These are phyloP conservation scores for Lordiphosa stackelbergi DNA, from an alignment of 1,140 invertebrate species.

Conservation along the genomic window DNA sequence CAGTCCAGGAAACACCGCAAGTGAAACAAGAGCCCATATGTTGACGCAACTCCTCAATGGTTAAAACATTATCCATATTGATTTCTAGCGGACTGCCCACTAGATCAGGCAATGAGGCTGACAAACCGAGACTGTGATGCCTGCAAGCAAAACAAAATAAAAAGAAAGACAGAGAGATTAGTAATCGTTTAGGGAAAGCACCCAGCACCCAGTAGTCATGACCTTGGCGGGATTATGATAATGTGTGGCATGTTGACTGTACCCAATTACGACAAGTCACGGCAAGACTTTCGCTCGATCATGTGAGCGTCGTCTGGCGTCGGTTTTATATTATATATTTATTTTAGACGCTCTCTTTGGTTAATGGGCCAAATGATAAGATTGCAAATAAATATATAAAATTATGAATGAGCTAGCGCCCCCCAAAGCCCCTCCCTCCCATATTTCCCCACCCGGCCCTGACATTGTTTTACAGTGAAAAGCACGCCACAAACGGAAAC, in stretches of 20 bases:
- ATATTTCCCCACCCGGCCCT: conserved; percentile 25
- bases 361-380: conserved; percentile 48
- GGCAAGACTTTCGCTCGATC: conserved; percentile 62
- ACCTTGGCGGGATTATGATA: conserved; percentile 69
- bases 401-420: conserved; percentile 47
- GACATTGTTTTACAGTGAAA: conserved; percentile 62
- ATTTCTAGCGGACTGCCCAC: conserved; percentile 74
- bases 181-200: conserved; percentile 15
- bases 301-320: conserved; percentile 55
- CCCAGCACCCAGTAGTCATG: conserved; percentile 1
- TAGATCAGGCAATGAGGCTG: conserved; percentile 73
- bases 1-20: conserved; percentile 89
- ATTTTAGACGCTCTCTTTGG: conserved; percentile 20
- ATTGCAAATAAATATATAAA: conserved; percentile 39
- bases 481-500: conserved; percentile 54
- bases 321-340: conserved; percentile 32
- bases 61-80: conserved; percentile 79
- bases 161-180: conserved; percentile 29
- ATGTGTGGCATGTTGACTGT: conserved; percentile 53
- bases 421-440: conserved; percentile 1
- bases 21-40: conserved; percentile 86
- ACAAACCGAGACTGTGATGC: conserved; percentile 71
- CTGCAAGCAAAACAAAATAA: conserved; percentile 39
- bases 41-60: conserved; percentile 85
- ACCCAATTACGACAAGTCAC: conserved; percentile 25